These are phyloP conservation scores for Pangasius larnaudii DNA, from an alignment of 2,797 vertebrate species.

Conservation along the genomic window DNA sequence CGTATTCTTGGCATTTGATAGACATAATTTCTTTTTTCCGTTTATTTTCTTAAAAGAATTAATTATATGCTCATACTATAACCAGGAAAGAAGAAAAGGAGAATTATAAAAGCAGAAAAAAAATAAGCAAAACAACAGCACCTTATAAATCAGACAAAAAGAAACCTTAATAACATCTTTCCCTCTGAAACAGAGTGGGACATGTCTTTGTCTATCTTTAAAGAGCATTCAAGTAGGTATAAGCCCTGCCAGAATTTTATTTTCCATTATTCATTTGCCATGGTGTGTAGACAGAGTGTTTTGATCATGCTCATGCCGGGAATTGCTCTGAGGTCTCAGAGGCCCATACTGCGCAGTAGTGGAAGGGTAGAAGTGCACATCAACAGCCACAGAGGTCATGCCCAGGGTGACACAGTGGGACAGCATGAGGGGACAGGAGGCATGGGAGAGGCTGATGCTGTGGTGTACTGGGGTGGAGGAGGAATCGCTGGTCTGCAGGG, in stretches of 20 bases:
- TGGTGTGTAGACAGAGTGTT: slow-evolving; percentile 57
- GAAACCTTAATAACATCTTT: neutral
- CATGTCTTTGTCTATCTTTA: neutral
- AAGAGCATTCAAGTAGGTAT: neutral
- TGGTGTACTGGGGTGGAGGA: slow-evolving; percentile 70
- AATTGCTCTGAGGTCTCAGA: slow-evolving; percentile 62
- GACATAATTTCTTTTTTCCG: neutral
- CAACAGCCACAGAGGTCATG: slow-evolving; percentile 74
- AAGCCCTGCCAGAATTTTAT: neutral
- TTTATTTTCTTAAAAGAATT: neutral
- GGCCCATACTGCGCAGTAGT: slow-evolving; percentile 56
- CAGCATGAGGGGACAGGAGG: slow-evolving; percentile 70
- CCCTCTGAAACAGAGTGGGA: neutral
- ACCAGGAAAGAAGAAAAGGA: neutral
- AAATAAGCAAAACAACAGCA: slow-evolving; percentile 16
- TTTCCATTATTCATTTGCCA: slow-evolving; percentile 58
- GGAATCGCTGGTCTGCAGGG: slow-evolving; percentile 65
- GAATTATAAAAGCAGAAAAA: neutral
- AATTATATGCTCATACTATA: neutral
- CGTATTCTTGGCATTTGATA: slow-evolving; percentile 27
- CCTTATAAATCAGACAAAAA: slow-evolving; percentile 8
- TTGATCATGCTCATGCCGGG: slow-evolving; percentile 65
- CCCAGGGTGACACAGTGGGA: slow-evolving; percentile 75
- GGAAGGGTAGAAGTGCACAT: slow-evolving; percentile 75
- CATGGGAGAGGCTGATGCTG: slow-evolving; percentile 74